A percentile compares a stretch with the other conserved stretches of the same genome.
phyloP scores from a whole-genome alignment of 2,113 vertebrate genomes.

The Hypanus sabinus region DNA sequence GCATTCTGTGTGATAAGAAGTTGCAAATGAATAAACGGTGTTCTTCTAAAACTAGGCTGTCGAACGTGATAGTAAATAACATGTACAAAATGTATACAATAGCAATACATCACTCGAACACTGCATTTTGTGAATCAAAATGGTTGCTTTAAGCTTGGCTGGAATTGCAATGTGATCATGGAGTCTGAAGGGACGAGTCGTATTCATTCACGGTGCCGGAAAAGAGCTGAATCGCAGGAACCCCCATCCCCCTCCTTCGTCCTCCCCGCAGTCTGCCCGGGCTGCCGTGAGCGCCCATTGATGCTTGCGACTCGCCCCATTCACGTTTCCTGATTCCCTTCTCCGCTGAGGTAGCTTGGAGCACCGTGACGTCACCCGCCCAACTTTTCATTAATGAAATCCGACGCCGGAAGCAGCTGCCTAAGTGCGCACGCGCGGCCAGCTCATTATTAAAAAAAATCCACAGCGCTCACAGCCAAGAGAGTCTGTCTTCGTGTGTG shows the following conservation, averaged over 20 bases:
- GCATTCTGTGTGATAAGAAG: no score
- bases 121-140: slow-evolving; percentile 31
- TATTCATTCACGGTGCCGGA: not conserved
- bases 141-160: slow-evolving; percentile 14
- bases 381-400: slow-evolving; percentile 33
- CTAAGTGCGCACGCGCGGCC: slow-evolving; percentile 21
- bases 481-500: not conserved
- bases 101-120: not conserved
- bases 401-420: not conserved
- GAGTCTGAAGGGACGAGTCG: not conserved
- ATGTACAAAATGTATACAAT: not conserved
- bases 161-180: slow-evolving; percentile 24
- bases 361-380: slow-evolving; percentile 23
- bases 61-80: not conserved
- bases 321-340: not conserved
- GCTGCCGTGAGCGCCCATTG: slow-evolving; percentile 14
- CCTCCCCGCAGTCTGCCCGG: not conserved
- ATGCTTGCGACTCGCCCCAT: slow-evolving; percentile 7
- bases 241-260: not conserved
- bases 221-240: not conserved
- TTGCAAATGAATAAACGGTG: not conserved
- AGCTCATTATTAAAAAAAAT: not conserved
- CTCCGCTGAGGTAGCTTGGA: not conserved
- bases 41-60: not conserved
- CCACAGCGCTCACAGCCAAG: not conserved